These are phyloP conservation scores for Cylloceria caligata DNA, from an alignment of 2,888 invertebrate species.

Conservation along the genomic window DNA sequence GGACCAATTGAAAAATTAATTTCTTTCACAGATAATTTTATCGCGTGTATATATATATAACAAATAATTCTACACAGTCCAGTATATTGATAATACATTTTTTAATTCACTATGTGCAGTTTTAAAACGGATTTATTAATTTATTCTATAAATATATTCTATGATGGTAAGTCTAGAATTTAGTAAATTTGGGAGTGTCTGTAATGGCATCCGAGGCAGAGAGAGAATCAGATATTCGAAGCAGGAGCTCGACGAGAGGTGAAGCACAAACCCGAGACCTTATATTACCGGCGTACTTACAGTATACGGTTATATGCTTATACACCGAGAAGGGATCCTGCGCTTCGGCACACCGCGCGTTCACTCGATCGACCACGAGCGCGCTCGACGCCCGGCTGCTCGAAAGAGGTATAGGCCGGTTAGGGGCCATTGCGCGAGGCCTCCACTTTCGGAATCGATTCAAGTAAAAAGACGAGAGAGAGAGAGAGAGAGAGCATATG, in stretches of 20 bases:
- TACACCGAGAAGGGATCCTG: slow-evolving; percentile 49
- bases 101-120: too few species aligned
- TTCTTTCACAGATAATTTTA: too few species aligned
- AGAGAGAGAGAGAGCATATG: slow-evolving; percentile 9
- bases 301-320: not conserved
- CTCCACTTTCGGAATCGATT: slow-evolving; percentile 62
- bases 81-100: too few species aligned
- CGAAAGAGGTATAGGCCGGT: slow-evolving; percentile 16
- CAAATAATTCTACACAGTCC: too few species aligned
- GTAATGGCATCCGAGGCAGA: not conserved
- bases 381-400: slow-evolving; percentile 46
- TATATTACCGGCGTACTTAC: slow-evolving; percentile 13
- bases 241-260: not conserved
- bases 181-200: not conserved
- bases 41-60: too few species aligned
- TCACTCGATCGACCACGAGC: slow-evolving; percentile 65
- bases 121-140: too few species aligned
- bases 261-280: slow-evolving; percentile 13
- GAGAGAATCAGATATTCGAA: not conserved
- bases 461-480: slow-evolving; percentile 22
- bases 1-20: too few species aligned
- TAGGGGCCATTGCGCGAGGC: slow-evolving; percentile 59
- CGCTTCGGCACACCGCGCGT: slow-evolving; percentile 53
- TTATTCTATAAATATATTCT: too few species aligned
- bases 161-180: not conserved